A percentile compares a stretch with the other conserved stretches of the same genome.
These are phyloP conservation scores for Lota lota DNA, from an alignment of 2,113 vertebrate genomes.

Conservation along the genomic window DNA sequence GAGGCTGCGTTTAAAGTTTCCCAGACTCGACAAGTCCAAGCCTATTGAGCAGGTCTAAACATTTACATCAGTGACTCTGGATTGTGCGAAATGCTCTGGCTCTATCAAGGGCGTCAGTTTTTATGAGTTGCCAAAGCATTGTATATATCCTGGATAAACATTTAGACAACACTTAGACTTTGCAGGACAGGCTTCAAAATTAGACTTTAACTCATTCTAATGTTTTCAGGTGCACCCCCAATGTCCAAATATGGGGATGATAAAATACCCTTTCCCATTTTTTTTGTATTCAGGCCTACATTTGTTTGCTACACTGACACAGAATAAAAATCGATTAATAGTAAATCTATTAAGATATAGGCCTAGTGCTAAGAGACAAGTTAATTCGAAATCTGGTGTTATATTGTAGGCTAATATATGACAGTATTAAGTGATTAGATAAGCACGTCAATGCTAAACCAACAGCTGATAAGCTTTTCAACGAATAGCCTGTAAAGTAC, in stretches of 20 bases:
- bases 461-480: background rate
- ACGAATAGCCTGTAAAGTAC: background rate
- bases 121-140: constrained; percentile 45
- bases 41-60: constrained; percentile 43
- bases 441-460: background rate
- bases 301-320: background rate
- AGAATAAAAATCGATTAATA: too few species aligned
- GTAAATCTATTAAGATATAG: too few species aligned
- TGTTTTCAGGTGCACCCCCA: background rate
- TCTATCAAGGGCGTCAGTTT: constrained; percentile 48
- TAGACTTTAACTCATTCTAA: constrained; percentile 1
- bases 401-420: background rate
- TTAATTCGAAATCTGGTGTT: background rate
- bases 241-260: constrained; percentile 6
- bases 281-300: constrained; percentile 9
- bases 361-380: background rate
- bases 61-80: constrained; percentile 51
- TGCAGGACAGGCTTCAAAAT: constrained; percentile 22
- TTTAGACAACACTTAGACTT: constrained; percentile 47
- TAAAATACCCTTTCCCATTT: background rate
- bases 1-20: constrained; percentile 60
- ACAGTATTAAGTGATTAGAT: background rate
- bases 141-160: constrained; percentile 47
- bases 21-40: constrained; percentile 56
- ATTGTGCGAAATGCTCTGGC: constrained; percentile 36